Evolutionary conservation across 1,140 invertebrate genomes (phyloP).

Genomic region (Drosophila bipectinata): DNA sequence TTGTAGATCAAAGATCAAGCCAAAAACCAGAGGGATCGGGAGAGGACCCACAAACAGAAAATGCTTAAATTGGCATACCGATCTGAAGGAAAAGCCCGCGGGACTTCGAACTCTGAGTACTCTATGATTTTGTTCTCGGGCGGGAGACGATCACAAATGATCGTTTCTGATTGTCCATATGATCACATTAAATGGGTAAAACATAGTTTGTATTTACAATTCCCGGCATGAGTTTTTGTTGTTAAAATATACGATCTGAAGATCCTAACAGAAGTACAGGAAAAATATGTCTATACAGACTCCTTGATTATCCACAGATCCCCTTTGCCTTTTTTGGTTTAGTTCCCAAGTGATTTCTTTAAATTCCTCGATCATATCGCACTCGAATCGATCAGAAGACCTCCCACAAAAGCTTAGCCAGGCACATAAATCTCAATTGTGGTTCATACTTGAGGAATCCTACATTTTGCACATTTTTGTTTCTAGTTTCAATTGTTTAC

Average conservation of each 20-base stretch:
- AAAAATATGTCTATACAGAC: not conserved
- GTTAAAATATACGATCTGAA: no score
- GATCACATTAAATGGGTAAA: not conserved
- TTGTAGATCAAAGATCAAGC: conserved; percentile 83
- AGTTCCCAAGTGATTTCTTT: conserved; percentile 24
- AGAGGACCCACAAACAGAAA: conserved; percentile 50
- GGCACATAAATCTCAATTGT: conserved; percentile 73
- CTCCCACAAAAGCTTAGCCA: conserved; percentile 45
- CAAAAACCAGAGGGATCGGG: conserved; percentile 31
- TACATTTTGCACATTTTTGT: conserved; percentile 42
- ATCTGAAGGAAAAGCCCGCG: conserved; percentile 39
- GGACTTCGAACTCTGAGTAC: conserved; percentile 61
- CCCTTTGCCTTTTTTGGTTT: conserved; percentile 1
- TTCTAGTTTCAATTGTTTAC: conserved; percentile 50
- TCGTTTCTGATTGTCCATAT: conserved; percentile 19
- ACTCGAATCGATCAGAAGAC: conserved; percentile 46
- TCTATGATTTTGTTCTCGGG: conserved; percentile 54
- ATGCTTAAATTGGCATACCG: conserved; percentile 77
- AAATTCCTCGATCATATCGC: conserved; percentile 44
- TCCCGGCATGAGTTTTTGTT: not conserved
- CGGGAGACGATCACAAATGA: conserved; percentile 21
- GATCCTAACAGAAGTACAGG: not conserved
- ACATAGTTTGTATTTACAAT: not conserved
- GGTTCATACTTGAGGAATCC: conserved; percentile 3
- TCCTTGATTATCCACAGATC: not conserved